Evolutionary conservation across 1,140 invertebrate genomes (phyloP).

Genomic region (Homarus americanus): DNA sequence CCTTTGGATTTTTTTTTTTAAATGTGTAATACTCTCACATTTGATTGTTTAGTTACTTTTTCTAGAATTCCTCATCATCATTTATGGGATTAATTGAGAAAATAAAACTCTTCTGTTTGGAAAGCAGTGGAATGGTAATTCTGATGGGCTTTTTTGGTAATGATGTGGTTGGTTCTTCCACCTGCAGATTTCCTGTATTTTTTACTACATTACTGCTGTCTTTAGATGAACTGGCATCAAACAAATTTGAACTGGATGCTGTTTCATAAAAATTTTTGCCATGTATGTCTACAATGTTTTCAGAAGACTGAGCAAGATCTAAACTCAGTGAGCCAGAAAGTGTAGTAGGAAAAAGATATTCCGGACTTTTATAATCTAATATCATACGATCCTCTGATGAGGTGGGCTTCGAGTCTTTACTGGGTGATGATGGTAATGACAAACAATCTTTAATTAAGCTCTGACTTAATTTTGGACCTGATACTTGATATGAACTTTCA

Average conservation of each 20-base stretch:
- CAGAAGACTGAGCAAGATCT: neutral
- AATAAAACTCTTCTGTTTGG: neutral
- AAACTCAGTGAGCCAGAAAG: neutral
- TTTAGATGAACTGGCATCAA: neutral
- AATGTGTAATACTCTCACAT: no score
- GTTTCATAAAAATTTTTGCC: neutral
- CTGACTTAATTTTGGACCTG: neutral
- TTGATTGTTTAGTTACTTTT: no score
- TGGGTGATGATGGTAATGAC: neutral
- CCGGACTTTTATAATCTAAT: neutral
- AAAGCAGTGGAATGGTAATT: conserved; percentile 28
- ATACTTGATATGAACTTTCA: neutral
- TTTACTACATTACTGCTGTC: neutral
- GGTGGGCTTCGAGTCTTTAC: neutral
- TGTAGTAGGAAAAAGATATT: neutral
- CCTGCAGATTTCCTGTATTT: neutral
- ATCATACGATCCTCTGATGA: neutral
- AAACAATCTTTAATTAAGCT: conserved; percentile 24
- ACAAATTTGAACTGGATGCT: no score
- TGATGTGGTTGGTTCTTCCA: neutral
- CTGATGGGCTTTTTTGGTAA: conserved; percentile 15
- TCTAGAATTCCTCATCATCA: conserved; percentile 21
- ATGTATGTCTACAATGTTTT: neutral
- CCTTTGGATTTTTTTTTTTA: no score
- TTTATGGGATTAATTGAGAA: neutral